Conservation (phyloP, 1,140 invertebrate genomes). For the Phenacoccus solenopsis region DNA sequence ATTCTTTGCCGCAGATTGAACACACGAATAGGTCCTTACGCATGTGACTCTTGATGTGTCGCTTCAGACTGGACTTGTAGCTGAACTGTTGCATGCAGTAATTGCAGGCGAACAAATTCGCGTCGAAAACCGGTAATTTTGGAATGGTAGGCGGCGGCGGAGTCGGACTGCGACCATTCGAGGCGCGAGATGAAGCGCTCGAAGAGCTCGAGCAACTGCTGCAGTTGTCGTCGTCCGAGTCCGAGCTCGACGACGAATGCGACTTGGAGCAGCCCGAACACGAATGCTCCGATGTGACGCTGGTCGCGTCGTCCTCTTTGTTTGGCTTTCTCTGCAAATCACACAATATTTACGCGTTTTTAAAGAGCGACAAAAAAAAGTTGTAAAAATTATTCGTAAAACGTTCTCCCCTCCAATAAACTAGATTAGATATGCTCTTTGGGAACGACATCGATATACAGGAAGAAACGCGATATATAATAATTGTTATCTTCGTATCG, state of each 20-base stretch:
- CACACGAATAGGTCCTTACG: slow-evolving; percentile 18
- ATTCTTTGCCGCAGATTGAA: slow-evolving; percentile 22
- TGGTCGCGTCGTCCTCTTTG: neutral
- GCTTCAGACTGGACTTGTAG: slow-evolving; percentile 10
- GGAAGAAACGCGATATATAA: too few species aligned
- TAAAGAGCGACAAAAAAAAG: too few species aligned
- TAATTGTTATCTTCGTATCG: too few species aligned
- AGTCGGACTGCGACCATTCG: neutral
- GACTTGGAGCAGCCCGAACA: slow-evolving; percentile 4
- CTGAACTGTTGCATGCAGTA: slow-evolving; percentile 13
- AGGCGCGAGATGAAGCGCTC: neutral
- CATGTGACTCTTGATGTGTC: slow-evolving; percentile 11
- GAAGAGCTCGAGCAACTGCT: slow-evolving; percentile 9
- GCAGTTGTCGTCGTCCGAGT: neutral
- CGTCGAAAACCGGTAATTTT: neutral
- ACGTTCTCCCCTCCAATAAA: too few species aligned
- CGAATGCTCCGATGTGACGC: neutral
- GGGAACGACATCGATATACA: too few species aligned
- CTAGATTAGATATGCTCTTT: too few species aligned
- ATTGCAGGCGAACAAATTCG: neutral
- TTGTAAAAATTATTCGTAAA: too few species aligned
- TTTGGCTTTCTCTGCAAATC: neutral
- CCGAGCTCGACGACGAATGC: neutral
- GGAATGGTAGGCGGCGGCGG: neutral
- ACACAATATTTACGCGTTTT: neutral